phyloP scores from a whole-genome alignment of 2,113 vertebrate genomes.

The Picathartes gymnocephalus region DNA sequence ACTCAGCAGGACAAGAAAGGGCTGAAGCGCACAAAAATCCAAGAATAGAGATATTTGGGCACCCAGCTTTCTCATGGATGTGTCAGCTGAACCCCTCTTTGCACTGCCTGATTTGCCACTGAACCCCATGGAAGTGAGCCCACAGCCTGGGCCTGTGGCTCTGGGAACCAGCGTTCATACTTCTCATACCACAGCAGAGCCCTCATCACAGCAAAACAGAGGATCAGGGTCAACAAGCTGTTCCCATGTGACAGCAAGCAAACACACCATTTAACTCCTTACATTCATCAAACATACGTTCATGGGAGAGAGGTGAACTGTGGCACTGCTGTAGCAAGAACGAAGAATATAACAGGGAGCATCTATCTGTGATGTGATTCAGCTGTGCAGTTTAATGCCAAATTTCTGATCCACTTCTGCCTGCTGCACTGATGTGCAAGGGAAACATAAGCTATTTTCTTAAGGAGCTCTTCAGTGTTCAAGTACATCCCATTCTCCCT shows the following conservation, averaged over 20 bases:
- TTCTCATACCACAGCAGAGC: constrained; percentile 3
- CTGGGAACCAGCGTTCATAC: background rate
- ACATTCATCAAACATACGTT: background rate
- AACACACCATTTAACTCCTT: constrained; percentile 17
- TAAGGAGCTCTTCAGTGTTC: background rate
- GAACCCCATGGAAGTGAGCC: background rate
- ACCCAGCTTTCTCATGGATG: background rate
- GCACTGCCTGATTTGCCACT: background rate
- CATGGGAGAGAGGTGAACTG: background rate
- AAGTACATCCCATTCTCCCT: background rate
- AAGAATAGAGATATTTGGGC: background rate
- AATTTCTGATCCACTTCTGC: background rate
- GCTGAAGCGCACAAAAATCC: background rate
- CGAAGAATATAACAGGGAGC: background rate
- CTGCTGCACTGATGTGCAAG: background rate
- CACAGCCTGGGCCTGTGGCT: background rate
- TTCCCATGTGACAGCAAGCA: constrained; percentile 27
- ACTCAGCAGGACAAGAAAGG: background rate
- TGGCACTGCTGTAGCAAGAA: background rate
- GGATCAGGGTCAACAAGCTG: constrained; percentile 17
- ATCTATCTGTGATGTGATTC: background rate
- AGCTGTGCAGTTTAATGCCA: background rate
- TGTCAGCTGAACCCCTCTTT: background rate
- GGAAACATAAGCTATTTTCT: background rate
- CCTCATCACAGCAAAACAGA: background rate